These are phyloP conservation scores for Ichneumoninae sp. DNA, from an alignment of 2,888 invertebrate genomes.

Conservation along the genomic window DNA sequence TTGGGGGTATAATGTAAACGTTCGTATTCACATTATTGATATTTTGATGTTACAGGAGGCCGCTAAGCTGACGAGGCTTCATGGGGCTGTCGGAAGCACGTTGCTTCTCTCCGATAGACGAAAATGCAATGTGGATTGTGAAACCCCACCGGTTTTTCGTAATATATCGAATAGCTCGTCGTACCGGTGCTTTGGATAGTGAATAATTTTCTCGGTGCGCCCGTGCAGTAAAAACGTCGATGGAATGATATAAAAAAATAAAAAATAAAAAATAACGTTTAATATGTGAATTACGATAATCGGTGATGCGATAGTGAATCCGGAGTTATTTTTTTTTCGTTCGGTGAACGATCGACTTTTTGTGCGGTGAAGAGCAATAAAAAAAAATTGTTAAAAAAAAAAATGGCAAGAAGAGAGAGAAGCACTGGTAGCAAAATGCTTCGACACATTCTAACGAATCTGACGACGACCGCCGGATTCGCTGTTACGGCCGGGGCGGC, in stretches of 20 bases:
- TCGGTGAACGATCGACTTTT: not conserved
- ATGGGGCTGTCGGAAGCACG: slow-evolving; percentile 4
- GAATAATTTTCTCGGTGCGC: not conserved
- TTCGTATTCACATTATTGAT: slow-evolving; percentile 18
- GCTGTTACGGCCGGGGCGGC: slow-evolving; percentile 58
- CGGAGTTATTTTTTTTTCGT: not conserved
- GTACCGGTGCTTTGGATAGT: not conserved
- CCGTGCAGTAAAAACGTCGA: not conserved
- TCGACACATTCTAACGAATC: slow-evolving; percentile 70
- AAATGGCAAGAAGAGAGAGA: slow-evolving; percentile 51
- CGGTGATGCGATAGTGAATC: slow-evolving; percentile 7
- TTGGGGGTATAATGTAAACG: not conserved
- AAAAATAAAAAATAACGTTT: not conserved
- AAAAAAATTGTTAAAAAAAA: not conserved
- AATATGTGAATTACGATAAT: not conserved
- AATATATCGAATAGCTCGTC: slow-evolving; percentile 1
- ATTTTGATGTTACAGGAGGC: slow-evolving; percentile 39
- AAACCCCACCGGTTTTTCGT: slow-evolving; percentile 2
- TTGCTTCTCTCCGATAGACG: not conserved
- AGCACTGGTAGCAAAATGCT: slow-evolving; percentile 66
- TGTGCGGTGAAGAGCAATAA: not conserved
- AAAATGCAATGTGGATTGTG: slow-evolving; percentile 22
- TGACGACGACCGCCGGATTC: slow-evolving; percentile 66
- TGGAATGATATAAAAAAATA: not conserved
- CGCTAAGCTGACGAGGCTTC: slow-evolving; percentile 23